phyloP scores from a whole-genome alignment of 2,797 vertebrate species.

The Sebastes matsubarae region DNA sequence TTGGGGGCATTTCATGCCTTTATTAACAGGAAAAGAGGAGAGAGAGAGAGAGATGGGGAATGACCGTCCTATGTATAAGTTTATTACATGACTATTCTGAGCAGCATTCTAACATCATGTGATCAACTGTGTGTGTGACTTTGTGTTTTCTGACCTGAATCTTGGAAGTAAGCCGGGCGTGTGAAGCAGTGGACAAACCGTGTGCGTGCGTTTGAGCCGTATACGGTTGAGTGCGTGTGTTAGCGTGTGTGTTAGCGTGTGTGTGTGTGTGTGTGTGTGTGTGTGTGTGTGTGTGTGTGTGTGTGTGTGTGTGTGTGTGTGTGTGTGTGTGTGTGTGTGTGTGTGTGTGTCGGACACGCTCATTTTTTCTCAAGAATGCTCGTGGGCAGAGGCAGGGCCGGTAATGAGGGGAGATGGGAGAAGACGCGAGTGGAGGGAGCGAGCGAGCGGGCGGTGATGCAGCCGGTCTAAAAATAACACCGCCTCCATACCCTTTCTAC shows the following conservation, averaged over 20 bases:
- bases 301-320: accelerated
- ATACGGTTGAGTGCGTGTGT: not conserved
- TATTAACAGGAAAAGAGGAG: not conserved
- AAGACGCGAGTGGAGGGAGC: slow-evolving; percentile 24
- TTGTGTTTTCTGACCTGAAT: slow-evolving; percentile 46
- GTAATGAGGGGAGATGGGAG: slow-evolving; percentile 49
- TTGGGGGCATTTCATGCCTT: too few species aligned
- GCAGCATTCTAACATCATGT: slow-evolving; percentile 4
- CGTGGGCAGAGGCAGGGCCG: slow-evolving; percentile 53
- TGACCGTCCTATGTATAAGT: too few species aligned
- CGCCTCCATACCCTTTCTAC: slow-evolving; percentile 52
- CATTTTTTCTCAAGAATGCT: slow-evolving; percentile 53
- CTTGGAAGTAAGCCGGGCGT: slow-evolving; percentile 7
- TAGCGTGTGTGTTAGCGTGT: not conserved
- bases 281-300: not conserved
- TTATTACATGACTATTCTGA: too few species aligned
- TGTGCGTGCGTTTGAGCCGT: not conserved
- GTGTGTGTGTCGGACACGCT: not conserved
- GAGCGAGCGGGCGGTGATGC: slow-evolving; percentile 56
- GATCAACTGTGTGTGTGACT: not conserved
- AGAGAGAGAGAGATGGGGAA: not conserved
- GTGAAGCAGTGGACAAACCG: slow-evolving; percentile 28
- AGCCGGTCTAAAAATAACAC: slow-evolving; percentile 67
- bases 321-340: not conserved
- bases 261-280: not conserved